Evolutionary conservation across 2,888 invertebrate genomes (phyloP).

Genomic region (Neoascia interrupta): DNA sequence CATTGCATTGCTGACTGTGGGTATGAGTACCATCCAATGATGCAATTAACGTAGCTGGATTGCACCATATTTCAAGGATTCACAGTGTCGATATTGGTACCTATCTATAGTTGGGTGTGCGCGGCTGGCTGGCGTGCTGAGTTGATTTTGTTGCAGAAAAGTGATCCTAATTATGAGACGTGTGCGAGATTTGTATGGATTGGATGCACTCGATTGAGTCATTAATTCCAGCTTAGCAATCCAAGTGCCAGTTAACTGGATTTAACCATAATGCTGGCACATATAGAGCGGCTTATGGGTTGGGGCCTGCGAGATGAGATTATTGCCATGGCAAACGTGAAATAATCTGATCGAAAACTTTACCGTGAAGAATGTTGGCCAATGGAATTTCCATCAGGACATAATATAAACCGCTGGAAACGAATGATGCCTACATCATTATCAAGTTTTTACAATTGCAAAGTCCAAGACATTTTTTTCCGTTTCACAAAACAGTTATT

Average conservation of each 20-base stretch:
- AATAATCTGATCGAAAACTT: conserved; percentile 5
- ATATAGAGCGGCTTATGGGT: conserved; percentile 1
- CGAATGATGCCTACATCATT: no score
- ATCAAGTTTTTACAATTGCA: no score
- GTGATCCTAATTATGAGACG: conserved; percentile 70
- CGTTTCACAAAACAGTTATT: no score
- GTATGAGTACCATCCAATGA: conserved; percentile 14
- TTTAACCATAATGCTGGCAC: conserved; percentile 49
- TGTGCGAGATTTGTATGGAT: conserved; percentile 65
- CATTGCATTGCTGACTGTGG: not conserved
- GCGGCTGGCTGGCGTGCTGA: conserved; percentile 7
- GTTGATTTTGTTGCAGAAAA: conserved; percentile 68
- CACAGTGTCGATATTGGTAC: conserved; percentile 43
- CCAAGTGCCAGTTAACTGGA: conserved; percentile 64
- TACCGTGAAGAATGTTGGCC: conserved; percentile 6
- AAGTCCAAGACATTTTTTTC: no score
- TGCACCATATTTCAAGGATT: conserved; percentile 64
- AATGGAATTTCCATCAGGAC: conserved; percentile 14
- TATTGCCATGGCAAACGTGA: conserved; percentile 17
- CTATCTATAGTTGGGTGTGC: conserved; percentile 26
- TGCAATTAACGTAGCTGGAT: conserved; percentile 67
- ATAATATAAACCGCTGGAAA: no score
- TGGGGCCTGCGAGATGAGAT: no score
- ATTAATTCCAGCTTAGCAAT: conserved; percentile 65
- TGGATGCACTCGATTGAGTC: conserved; percentile 50